phyloP scores from a whole-genome alignment of 2,113 vertebrate genomes.

The Burhinus bistriatus region DNA sequence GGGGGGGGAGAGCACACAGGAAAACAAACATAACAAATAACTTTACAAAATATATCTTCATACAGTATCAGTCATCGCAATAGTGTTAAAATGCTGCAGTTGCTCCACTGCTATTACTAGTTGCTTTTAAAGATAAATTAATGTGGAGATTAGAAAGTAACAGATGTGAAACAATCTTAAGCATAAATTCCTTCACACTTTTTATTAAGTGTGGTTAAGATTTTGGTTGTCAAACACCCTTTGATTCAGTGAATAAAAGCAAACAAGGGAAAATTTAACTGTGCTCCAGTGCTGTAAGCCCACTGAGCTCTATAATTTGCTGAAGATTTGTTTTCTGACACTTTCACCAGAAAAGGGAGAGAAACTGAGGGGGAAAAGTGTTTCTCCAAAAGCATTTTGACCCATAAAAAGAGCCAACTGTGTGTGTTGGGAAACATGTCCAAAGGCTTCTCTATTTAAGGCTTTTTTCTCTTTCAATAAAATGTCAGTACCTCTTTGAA shows the following conservation, averaged over 20 bases:
- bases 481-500: conserved; percentile 65
- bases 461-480: conserved; percentile 59
- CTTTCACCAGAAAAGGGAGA: conserved; percentile 27
- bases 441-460: conserved; percentile 41
- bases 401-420: conserved; percentile 42
- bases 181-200: conserved; percentile 55
- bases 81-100: not conserved
- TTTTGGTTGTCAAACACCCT: conserved; percentile 23
- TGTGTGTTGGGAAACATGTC: conserved; percentile 65
- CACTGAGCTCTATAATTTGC: conserved; percentile 63
- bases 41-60: conserved; percentile 6
- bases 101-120: not conserved
- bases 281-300: conserved; percentile 14
- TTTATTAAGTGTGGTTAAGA: conserved; percentile 23
- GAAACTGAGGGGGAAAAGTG: not conserved
- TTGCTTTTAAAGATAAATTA: conserved; percentile 27
- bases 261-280: conserved; percentile 40
- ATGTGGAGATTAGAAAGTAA: conserved; percentile 57
- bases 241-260: conserved; percentile 36
- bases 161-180: conserved; percentile 18
- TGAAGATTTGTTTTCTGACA: conserved; percentile 53
- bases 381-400: conserved; percentile 51
- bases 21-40: conserved; percentile 33
- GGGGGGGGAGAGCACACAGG: not conserved
- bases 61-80: not conserved